Evolutionary conservation across 2,113 vertebrate species (phyloP), one percentile per base, ranked within the genome.

Genomic region (Lucifuga dentata): DNA sequence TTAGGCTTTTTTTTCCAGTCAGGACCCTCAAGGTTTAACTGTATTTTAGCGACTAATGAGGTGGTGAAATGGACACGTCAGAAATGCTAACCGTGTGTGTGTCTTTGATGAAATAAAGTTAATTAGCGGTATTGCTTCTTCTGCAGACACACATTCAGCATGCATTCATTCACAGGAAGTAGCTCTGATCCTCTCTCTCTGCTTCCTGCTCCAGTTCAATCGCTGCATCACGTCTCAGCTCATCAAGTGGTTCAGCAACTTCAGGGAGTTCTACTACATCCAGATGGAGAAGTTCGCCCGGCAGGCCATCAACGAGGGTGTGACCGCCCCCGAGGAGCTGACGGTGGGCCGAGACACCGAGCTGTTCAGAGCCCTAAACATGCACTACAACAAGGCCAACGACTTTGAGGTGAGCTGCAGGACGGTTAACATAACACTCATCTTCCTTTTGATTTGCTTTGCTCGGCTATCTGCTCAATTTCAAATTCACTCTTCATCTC

Each of bases 221-320:
- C 96, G 97, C 90, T 99, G 98, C 94, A 99, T 99, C 93, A 99
- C 98, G 87, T 99, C 98, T 84, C 98, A 99, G 93, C 96, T 99
- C 93, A 99, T 99, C 95, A 99, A 99, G 93, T 99, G 98, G 97
- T 99, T 99, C 92, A 99, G 97, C 94, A 99, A 99, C 94, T 98
- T 99, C 93, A 92, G 98, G 45, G 98, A 99, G 93, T 99, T 99
- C 93, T 99, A 98, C 95, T 99, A 98, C 93, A 99, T 98, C 94
- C 98, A 99, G 94, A 99, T 98, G 98, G 98, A 99, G 94, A 99
- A 99, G 93, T 99, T 98, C 2, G 97, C 98, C 0, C 95, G 97
- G 51, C 97, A 99, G 94, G 89, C 96, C 92, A 99, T 99, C 94
- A 98, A 98, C 51, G 98, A 99, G 24, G 98, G 98, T 2, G 95